A percentile compares a stretch with the other conserved stretches of the same genome.
Evolutionary conservation across 2,888 invertebrate species (phyloP).

Genomic region (Metallyticus violacea): DNA sequence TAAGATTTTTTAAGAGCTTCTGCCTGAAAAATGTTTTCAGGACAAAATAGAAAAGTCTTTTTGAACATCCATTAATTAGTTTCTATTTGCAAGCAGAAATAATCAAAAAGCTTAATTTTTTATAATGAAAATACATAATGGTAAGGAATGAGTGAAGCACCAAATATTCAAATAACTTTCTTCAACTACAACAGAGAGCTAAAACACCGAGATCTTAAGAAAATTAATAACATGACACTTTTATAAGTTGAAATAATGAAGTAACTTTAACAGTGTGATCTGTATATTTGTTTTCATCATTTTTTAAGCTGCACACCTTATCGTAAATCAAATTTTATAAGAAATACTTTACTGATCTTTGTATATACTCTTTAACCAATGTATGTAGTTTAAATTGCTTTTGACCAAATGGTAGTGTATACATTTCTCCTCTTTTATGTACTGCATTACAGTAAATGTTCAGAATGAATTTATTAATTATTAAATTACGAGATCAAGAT

Average conservation of each 20-base stretch:
- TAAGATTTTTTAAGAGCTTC: too few species aligned
- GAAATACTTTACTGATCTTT: background rate
- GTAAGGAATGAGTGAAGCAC: background rate
- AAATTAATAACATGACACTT: background rate
- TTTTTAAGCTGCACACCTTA: background rate
- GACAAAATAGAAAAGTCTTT: too few species aligned
- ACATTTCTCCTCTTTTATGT: background rate
- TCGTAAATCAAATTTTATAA: background rate
- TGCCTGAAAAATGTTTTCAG: too few species aligned
- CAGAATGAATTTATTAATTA: background rate
- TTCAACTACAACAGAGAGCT: background rate
- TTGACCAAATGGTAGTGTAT: too few species aligned
- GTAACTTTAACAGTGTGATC: background rate
- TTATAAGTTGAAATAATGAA: background rate
- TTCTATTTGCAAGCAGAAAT: too few species aligned
- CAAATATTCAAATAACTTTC: background rate
- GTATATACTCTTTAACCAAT: too few species aligned
- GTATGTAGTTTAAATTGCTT: background rate
- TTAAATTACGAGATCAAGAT: conserved; percentile 2
- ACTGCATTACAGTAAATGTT: background rate
- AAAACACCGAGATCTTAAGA: background rate
- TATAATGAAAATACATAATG: too few species aligned
- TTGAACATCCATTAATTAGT: too few species aligned
- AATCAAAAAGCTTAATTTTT: too few species aligned
- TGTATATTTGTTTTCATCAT: background rate